Evolutionary conservation across 2,113 vertebrate genomes (phyloP).

Genomic region (Tragelaphus scriptus): DNA sequence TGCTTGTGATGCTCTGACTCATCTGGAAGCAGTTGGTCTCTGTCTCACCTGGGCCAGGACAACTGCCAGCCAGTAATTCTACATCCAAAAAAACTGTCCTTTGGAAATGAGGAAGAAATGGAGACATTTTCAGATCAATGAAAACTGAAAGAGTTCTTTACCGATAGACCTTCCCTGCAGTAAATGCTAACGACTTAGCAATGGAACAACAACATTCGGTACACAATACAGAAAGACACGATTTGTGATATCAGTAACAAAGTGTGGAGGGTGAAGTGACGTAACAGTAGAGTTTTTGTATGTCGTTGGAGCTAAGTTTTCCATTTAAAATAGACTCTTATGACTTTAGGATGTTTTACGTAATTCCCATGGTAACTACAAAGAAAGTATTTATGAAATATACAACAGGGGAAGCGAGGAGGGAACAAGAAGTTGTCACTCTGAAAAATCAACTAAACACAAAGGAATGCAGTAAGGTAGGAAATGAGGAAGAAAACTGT

Average conservation of each 20-base stretch:
- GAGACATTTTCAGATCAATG: background rate
- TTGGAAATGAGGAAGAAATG: background rate
- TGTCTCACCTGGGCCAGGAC: background rate
- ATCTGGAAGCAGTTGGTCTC: too few relatives aligned
- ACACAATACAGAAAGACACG: background rate
- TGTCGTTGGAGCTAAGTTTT: background rate
- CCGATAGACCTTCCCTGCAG: rapidly evolving
- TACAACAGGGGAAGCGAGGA: background rate
- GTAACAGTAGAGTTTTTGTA: background rate
- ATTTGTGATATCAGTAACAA: background rate
- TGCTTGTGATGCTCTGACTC: background rate
- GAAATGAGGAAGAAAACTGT: background rate
- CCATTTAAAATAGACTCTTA: background rate
- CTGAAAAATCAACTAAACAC: background rate
- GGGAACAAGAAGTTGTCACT: background rate
- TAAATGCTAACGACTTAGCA: background rate
- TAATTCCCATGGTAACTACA: background rate
- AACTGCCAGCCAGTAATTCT: background rate
- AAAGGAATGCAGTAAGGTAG: background rate
- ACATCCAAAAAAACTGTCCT: background rate
- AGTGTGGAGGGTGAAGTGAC: background rate
- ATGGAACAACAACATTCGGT: background rate
- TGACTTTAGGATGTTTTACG: background rate
- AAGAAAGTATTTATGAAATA: background rate
- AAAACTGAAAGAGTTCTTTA: background rate